Evolutionary conservation across 1,140 invertebrate species (phyloP), one percentile per base, ranked within the genome.

Genomic region (Pogonomyrmex californicus): DNA sequence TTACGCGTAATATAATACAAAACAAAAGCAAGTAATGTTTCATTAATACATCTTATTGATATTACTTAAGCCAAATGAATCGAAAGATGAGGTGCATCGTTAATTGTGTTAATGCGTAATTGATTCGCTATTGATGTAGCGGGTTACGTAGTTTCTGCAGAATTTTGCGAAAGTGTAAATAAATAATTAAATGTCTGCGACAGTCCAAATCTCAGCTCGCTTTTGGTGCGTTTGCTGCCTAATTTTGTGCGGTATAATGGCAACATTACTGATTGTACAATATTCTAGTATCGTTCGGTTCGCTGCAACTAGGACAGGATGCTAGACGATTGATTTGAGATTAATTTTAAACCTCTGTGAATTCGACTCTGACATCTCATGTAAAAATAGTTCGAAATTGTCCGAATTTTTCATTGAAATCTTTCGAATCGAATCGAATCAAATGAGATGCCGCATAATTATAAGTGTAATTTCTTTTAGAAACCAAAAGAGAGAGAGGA

Each of bases 301-400:
- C 9, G 23, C 6, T 75, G 6, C 12, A 44, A 58, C 54, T 58
- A 58, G 54, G 71, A 10, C 54, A 76, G 51, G 36, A 41, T 58
- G 36, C 6, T 76, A 58, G 38, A 58, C 2, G 51, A 76, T 76
- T 76, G 71, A 76, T 76, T 76, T 41, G 36, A 1, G n/a, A 76
- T 58, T 76, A 76, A 58, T 58, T 75, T 76, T 76, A 76, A 76
- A 76, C 33, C n/a, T 0, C n/a, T 3, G 71, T 23, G 36, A 76
- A 0, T 17, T 41, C n/a, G 47, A 75, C 1, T 51, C 17, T 51
- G 9, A 12, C 6, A 41, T 56, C 71, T 14, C 17, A 56, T 5
- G 17, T 58, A 58, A 76, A 76, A 76, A 76, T 76, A 76, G 12
- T 41, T 58, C 23, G 23, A 23, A 23, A 23, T 23, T 23, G 23